Percentiles rank a stretch among this genome's conserved stretches.
phyloP scores from a whole-genome alignment of 2,113 vertebrate genomes.

The Rostratula benghalensis region DNA sequence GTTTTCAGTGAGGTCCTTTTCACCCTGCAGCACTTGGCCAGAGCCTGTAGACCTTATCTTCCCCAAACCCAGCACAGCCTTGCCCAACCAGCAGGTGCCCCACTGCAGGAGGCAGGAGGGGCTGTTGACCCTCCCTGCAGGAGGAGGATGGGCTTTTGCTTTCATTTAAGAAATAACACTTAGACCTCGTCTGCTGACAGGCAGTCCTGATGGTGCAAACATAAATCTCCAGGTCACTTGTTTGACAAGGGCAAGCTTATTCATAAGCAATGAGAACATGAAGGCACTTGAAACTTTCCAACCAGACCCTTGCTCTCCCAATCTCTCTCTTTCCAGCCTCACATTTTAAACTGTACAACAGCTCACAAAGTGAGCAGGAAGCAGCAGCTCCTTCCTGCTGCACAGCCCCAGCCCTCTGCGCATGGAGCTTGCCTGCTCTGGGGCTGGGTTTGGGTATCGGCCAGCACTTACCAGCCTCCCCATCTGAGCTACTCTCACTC shows the following conservation, averaged over 20 bases:
- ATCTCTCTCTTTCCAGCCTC: background rate
- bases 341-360: background rate
- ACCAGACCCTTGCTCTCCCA: background rate
- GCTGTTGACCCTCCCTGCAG: background rate
- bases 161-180: background rate
- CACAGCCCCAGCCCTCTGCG: background rate
- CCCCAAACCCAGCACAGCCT: background rate
- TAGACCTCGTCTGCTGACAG: background rate
- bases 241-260: background rate
- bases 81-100: background rate
- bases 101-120: background rate
- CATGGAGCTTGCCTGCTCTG: background rate
- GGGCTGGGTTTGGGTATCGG: background rate
- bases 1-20: background rate
- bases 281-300: background rate
- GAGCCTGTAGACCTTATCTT: background rate
- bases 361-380: background rate
- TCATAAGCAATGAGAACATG: background rate
- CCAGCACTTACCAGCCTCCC: background rate
- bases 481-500: background rate
- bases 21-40: background rate
- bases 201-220: background rate
- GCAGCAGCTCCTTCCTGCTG: slow-evolving; percentile 16
- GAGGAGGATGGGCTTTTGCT: background rate
- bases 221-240: background rate